Evolutionary conservation across 2,113 vertebrate species (phyloP).

Genomic region (Paradoxurus hermaphroditus): DNA sequence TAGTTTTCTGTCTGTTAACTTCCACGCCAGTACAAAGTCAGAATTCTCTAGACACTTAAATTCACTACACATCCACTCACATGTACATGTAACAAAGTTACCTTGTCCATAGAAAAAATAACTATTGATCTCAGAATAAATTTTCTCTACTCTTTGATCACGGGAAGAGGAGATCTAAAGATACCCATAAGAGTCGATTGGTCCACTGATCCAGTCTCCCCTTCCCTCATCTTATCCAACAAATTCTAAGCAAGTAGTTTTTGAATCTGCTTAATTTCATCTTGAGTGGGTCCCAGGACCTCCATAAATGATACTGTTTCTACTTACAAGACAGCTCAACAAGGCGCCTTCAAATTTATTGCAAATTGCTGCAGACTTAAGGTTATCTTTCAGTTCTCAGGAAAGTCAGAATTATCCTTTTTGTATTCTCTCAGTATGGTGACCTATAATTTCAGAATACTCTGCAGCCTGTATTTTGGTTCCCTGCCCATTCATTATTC

Average conservation of each 20-base stretch:
- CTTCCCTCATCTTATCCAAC: not conserved
- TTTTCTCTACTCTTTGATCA: not conserved
- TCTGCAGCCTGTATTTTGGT: conserved; percentile 17
- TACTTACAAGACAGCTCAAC: not conserved
- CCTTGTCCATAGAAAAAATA: not conserved
- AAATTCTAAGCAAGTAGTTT: not conserved
- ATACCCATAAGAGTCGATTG: not conserved
- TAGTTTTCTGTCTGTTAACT: not conserved
- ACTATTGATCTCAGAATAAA: not conserved
- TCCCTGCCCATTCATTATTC: conserved; percentile 30
- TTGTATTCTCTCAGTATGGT: not conserved
- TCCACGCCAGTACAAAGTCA: not conserved
- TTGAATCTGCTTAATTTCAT: conserved; percentile 26
- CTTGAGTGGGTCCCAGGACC: not conserved
- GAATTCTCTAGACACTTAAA: not conserved
- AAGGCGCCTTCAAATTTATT: not conserved
- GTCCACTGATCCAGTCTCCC: not conserved
- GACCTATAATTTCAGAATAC: conserved; percentile 35
- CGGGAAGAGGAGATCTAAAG: not conserved
- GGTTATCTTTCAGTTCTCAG: conserved; percentile 1
- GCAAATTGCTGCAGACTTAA: not conserved
- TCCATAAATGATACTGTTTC: not conserved
- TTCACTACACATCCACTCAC: not conserved
- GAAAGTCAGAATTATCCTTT: conserved; percentile 42
- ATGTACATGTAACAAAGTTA: not conserved